Evolutionary conservation across 2,888 invertebrate genomes (phyloP).

Genomic region (Meganola albula): DNA sequence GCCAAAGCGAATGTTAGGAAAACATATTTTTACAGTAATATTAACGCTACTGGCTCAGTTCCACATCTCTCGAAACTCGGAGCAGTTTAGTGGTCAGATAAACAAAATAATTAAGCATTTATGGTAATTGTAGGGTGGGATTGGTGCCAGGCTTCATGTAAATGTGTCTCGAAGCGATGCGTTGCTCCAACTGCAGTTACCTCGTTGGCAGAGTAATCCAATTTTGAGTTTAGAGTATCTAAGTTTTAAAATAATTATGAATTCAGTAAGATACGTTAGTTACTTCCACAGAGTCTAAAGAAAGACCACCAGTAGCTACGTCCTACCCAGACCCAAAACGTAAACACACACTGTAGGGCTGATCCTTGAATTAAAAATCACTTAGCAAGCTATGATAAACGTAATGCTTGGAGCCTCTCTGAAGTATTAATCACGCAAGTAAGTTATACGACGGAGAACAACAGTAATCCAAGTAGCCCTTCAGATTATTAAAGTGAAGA

Average conservation of each 20-base stretch:
- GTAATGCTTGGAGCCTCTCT: too few relatives aligned
- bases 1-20: slow-evolving; percentile 17
- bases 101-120: slow-evolving; percentile 69
- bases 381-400: too few relatives aligned
- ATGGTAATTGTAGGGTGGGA: slow-evolving; percentile 43
- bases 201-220: slow-evolving; percentile 39
- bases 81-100: slow-evolving; percentile 66
- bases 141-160: slow-evolving; percentile 41
- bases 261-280: slow-evolving; percentile 13
- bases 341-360: too few relatives aligned
- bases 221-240: slow-evolving; percentile 44
- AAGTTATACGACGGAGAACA: too few relatives aligned
- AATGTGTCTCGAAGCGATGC: slow-evolving; percentile 29
- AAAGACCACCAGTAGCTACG: too few relatives aligned
- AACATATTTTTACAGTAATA: slow-evolving; percentile 15
- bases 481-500: too few relatives aligned
- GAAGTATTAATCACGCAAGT: too few relatives aligned
- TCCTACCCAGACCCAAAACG: too few relatives aligned
- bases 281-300: too few relatives aligned
- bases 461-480: too few relatives aligned
- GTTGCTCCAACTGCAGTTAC: slow-evolving; percentile 40
- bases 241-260: slow-evolving; percentile 40
- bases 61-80: slow-evolving; percentile 39
- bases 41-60: slow-evolving; percentile 33
- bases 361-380: too few relatives aligned